Percentiles rank a stretch among this genome's conserved stretches.
Conservation (phyloP, 64 coral and sea anemone species). For the Pocillopora damicornis region DNA sequence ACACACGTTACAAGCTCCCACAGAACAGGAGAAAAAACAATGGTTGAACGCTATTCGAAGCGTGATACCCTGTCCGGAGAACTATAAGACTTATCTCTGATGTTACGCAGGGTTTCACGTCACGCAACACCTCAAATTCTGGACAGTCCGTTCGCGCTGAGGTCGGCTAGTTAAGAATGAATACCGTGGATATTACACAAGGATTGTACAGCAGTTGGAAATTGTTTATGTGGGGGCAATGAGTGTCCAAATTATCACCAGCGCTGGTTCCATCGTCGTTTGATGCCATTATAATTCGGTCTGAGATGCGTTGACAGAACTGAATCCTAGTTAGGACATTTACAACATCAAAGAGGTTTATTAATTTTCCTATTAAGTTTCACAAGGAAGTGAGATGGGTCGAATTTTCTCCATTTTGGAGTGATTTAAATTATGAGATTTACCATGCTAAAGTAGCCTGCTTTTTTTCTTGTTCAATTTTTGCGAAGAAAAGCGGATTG, state of each 20-base stretch:
- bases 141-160: neutral
- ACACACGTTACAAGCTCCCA: constrained; percentile 76
- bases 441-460: neutral
- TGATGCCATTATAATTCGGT: too few species aligned
- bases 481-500: neutral
- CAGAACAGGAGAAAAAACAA: constrained; percentile 83
- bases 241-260: neutral
- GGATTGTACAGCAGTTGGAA: neutral
- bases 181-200: neutral
- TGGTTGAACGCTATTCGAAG: constrained; percentile 74
- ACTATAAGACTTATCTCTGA: constrained; percentile 79
- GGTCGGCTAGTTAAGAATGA: neutral
- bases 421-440: too few species aligned
- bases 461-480: neutral
- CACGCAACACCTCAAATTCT: neutral
- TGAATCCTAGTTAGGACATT: too few species aligned
- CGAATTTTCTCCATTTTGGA: too few species aligned
- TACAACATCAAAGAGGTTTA: too few species aligned
- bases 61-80: constrained; percentile 51
- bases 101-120: neutral
- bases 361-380: too few species aligned
- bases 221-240: neutral
- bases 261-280: too few species aligned
- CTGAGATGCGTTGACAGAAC: too few species aligned
- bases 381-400: too few species aligned